Base-by-base conservation (phyloP, 2,888 invertebrate species). In the Euplagia quadripunctaria region DNA sequence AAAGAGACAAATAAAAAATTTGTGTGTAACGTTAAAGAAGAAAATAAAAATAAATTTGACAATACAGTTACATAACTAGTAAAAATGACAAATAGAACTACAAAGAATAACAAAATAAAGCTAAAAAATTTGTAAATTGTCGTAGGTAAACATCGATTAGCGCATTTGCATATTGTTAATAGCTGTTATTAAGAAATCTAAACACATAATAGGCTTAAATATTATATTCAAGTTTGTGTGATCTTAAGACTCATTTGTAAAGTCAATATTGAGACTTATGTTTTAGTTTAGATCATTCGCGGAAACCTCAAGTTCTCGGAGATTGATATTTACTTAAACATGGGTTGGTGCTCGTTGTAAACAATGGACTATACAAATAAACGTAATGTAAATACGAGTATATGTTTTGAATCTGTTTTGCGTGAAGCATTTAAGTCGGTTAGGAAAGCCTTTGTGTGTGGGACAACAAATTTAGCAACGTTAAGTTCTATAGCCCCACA, bases 291-390 rank as follows among this genome's bases (percentile, higher is more conserved):
- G 76, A 72, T 46, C 72, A 69, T 84, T 79, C 79, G 63, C 73
- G 68, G 80, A 82, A 83, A 75, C 68, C 65, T 75, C 71, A 74
- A 80, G 78, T 80, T 77, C 74, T 69, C 73, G 73, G 70, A 77
- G 74, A 79, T 79, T 79, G 67, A 67, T 79, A 81, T 84, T 82
- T 81, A 78, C 75, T 76, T 70, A 71, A 76, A 70, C 72, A 77
- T 77, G 70, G 80, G 73, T 67, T 73, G 75, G 83, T 73, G 77
- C 76, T 80, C 77, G 78, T 66, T 67, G 70, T 75, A 84, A 78
- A 85, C 82, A 84, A 81, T 80, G 77, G 80, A 78, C 80, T 77
- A 73, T 66, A 76, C 74, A 82, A 85, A 85, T 78, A 82, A 79
- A 74, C 74, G 64, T 61, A 74, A 76, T 74, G 79, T 79, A 80